These are phyloP conservation scores for Murina feae DNA, from an alignment of 2,113 vertebrate species.

Conservation along the genomic window DNA sequence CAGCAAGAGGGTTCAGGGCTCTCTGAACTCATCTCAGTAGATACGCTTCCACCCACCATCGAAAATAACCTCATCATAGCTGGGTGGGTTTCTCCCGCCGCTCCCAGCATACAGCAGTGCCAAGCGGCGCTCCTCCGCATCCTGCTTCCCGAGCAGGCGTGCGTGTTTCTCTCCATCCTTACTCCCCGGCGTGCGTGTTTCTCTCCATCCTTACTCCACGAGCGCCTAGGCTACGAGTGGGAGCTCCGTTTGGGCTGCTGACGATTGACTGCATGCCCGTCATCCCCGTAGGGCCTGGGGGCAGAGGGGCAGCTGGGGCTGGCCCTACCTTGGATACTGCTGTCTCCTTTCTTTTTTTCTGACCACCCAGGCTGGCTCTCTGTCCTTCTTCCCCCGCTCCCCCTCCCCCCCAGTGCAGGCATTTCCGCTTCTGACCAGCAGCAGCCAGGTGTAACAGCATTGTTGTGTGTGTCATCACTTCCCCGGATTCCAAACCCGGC, in stretches of 20 bases:
- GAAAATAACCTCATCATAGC: background rate
- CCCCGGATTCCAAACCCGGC: constrained; percentile 73
- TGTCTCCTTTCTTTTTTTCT: constrained; percentile 47
- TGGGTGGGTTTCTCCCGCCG: background rate
- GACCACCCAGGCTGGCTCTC: constrained; percentile 87
- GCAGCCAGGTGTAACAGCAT: constrained; percentile 88
- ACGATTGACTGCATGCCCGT: background rate
- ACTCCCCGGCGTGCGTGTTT: no score
- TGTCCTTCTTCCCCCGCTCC: background rate
- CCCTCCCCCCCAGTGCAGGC: constrained; percentile 70
- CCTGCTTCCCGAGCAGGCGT: background rate
- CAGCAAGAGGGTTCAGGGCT: background rate
- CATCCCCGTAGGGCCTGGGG: background rate
- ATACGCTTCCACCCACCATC: background rate
- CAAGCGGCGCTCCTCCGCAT: background rate
- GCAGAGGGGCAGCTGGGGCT: background rate
- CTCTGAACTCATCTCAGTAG: background rate
- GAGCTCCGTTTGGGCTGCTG: background rate
- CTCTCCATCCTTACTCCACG: background rate
- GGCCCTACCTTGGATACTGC: background rate
- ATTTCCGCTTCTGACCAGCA: constrained; percentile 81
- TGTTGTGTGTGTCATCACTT: constrained; percentile 90
- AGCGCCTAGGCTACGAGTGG: background rate
- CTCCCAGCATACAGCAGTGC: background rate
- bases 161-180: background rate